These are phyloP conservation scores for Deilephila elpenor DNA, from an alignment of 2,888 invertebrate genomes.

Conservation along the genomic window DNA sequence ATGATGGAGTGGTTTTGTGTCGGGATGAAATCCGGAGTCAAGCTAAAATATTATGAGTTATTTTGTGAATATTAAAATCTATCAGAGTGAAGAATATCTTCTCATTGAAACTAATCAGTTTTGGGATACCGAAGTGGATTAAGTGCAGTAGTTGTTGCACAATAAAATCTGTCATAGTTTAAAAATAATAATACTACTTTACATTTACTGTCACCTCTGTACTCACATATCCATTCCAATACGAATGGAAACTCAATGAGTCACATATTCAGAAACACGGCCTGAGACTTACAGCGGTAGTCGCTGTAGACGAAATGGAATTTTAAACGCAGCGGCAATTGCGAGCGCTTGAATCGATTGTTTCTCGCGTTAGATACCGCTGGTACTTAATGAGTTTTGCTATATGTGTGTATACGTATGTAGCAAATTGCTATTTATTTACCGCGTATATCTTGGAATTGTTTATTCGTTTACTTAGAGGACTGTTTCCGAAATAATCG, in stretches of 20 bases:
- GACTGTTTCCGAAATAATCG: too few species aligned
- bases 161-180: too few species aligned
- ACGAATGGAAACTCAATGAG: not conserved
- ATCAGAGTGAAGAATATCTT: too few species aligned
- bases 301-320: constrained; percentile 5
- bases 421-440: not conserved
- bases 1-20: too few species aligned
- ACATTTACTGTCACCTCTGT: not conserved
- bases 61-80: too few species aligned
- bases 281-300: not conserved
- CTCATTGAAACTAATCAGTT: too few species aligned
- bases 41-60: too few species aligned
- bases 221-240: not conserved
- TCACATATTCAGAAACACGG: not conserved
- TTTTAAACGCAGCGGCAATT: constrained; percentile 22
- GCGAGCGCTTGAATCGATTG: constrained; percentile 11
- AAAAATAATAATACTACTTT: too few species aligned
- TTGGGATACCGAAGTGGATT: too few species aligned
- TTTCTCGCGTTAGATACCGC: constrained; percentile 4
- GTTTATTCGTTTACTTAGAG: not conserved
- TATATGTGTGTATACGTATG: not conserved
- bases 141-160: too few species aligned
- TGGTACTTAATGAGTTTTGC: constrained; percentile 10
- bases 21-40: too few species aligned
- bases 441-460: not conserved